Evolutionary conservation across 1,140 invertebrate species (phyloP).

Genomic region (Teleopsis dalmanni): DNA sequence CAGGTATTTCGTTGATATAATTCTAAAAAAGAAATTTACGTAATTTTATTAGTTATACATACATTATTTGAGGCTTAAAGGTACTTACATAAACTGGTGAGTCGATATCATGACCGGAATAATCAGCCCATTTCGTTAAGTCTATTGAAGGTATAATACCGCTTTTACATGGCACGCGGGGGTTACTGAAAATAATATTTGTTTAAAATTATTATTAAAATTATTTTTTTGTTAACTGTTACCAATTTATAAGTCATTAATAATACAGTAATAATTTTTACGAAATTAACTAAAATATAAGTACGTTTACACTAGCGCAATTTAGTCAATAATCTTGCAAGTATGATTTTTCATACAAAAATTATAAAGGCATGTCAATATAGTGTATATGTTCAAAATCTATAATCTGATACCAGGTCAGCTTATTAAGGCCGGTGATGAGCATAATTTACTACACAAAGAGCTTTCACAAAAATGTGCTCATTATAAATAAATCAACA

Average conservation of each 20-base stretch:
- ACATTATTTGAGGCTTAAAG: neutral
- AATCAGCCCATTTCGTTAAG: conserved; percentile 81
- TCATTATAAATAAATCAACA: too few species aligned
- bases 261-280: too few species aligned
- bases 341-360: too few species aligned
- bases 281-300: too few species aligned
- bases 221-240: neutral
- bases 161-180: conserved; percentile 79
- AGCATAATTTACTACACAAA: too few species aligned
- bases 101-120: conserved; percentile 45
- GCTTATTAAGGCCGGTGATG: too few species aligned
- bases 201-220: neutral
- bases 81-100: conserved; percentile 57
- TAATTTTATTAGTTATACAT: neutral
- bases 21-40: conserved; percentile 25
- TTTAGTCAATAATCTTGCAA: too few species aligned
- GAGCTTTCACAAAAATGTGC: too few species aligned
- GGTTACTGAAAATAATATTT: conserved; percentile 59
- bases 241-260: neutral
- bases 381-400: too few species aligned
- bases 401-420: too few species aligned
- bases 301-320: too few species aligned
- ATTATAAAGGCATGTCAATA: too few species aligned
- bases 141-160: conserved; percentile 78
- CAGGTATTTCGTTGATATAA: conserved; percentile 42